Evolutionary conservation across 2,888 invertebrate species (phyloP).

Genomic region (Operophtera brumata): DNA sequence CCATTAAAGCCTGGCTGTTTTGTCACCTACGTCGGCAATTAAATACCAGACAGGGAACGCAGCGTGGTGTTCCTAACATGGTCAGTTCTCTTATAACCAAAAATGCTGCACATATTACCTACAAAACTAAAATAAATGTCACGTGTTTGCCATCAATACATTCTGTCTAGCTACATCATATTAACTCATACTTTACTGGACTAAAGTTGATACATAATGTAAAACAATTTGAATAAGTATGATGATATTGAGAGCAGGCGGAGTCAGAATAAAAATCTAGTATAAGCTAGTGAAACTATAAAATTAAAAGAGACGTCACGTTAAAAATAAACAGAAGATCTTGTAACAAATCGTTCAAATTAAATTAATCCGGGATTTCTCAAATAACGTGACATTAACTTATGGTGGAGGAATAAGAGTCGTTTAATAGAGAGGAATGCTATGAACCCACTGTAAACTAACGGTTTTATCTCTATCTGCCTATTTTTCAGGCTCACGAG

Average conservation of each 20-base stretch:
- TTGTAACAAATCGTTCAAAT: slow-evolving; percentile 64
- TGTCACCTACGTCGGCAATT: no score
- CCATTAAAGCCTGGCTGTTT: no score
- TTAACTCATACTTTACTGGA: no score
- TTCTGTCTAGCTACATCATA: no score
- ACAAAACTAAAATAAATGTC: no score
- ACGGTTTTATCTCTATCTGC: slow-evolving; percentile 40
- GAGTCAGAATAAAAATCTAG: not conserved
- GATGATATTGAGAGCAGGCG: not conserved
- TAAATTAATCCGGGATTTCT: slow-evolving; percentile 61
- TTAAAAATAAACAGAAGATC: slow-evolving; percentile 53
- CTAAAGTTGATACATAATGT: no score
- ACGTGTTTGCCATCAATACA: no score
- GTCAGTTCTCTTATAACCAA: no score
- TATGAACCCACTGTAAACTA: slow-evolving; percentile 39
- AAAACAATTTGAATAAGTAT: no score
- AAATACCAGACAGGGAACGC: no score
- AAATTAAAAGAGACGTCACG: slow-evolving; percentile 36
- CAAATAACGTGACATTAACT: slow-evolving; percentile 71
- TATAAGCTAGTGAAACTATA: not conserved
- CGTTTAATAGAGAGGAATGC: slow-evolving; percentile 59
- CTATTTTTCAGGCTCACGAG: slow-evolving; percentile 43
- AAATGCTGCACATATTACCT: no score
- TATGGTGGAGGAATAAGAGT: slow-evolving; percentile 47
- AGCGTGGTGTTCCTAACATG: no score